Base-by-base conservation (phyloP, 2,113 vertebrate genomes). In the Callithrix jacchus region DNA sequence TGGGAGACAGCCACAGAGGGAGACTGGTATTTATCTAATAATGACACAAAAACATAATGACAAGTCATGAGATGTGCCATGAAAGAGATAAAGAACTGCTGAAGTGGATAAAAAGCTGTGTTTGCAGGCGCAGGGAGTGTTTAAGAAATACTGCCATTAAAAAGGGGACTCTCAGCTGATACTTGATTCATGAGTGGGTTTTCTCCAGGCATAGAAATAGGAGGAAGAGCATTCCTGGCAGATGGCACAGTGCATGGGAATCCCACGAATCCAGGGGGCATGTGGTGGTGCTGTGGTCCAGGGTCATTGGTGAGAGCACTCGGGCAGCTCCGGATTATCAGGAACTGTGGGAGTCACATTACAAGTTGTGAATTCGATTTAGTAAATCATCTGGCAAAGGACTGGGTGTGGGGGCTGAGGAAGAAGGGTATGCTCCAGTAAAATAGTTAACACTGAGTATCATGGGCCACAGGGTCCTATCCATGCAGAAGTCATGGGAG, bases 341-440 rank as follows among this genome's bases (percentile, higher is more conserved):
- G 70, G 47, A 4, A 7, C 20, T 64, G 58, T 47, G 37, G 23
- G 54, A 84, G 54, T 85, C 83, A 8, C 32, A n/a, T 70, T 70
- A 81, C 80, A 87, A 85, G 64, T 16, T 54, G 58, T 71, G 68
- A 30, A 76, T 54, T 87, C 35, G 76, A 20, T 86, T 95, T 61
- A 40, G 35, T 61, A 76, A 77, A 66, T 52, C 7, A 8, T 79
- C 52, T 45, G 68, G 25, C 37, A 87, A 76, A 73, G 66, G 45
- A 14, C 35, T 16, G 5, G 8, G 30, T 5, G 25, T 23, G 2
- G 32, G 17, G 42, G 6, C 42, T 64, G 35, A 54, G 40, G 17
- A 37, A 79, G 10, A 61, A 35, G n/a, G 13, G 6, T 17, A 17
- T 11, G 12, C 21, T 42, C 32, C 13, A 32, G 5, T 10, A n/a